phyloP scores from a whole-genome alignment of 2,113 vertebrate species.

The Pholis gunnellus region DNA sequence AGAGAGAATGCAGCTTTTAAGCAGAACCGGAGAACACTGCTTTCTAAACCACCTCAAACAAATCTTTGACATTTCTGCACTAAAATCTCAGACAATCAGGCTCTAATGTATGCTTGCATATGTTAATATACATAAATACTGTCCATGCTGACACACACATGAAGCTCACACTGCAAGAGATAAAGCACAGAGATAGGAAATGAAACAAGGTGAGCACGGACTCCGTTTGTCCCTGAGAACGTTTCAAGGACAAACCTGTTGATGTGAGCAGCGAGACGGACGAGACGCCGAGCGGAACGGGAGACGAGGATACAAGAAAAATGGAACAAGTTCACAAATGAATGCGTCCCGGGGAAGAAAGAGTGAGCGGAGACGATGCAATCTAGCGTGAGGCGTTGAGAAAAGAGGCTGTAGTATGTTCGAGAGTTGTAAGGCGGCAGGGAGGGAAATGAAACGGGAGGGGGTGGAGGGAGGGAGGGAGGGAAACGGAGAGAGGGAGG shows the following conservation, averaged over 20 bases:
- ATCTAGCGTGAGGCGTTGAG: constrained; percentile 7
- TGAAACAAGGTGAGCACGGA: background rate
- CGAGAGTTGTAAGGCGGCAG: constrained; percentile 59
- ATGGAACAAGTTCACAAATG: constrained; percentile 25
- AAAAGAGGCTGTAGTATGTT: constrained; percentile 33
- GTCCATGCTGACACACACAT: background rate
- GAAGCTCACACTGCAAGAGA: background rate
- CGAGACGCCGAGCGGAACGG: background rate
- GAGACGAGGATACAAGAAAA: background rate
- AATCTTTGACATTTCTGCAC: background rate
- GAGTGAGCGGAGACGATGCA: constrained; percentile 42
- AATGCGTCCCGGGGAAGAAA: constrained; percentile 7
- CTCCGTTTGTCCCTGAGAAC: constrained; percentile 50
- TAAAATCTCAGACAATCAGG: background rate
- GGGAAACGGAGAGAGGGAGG: constrained; percentile 6
- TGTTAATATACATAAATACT: background rate
- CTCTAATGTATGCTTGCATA: background rate
- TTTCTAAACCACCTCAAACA: background rate
- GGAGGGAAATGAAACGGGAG: constrained; percentile 58
- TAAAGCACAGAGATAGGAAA: background rate
- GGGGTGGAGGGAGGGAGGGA: constrained; percentile 50
- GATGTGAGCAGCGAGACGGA: constrained; percentile 52
- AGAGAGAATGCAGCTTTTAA: too few relatives aligned
- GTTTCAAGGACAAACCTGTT: constrained; percentile 80
- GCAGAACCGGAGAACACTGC: background rate